Base-by-base conservation (phyloP, 2,888 invertebrate genomes). In the Nemoura dubitans region DNA sequence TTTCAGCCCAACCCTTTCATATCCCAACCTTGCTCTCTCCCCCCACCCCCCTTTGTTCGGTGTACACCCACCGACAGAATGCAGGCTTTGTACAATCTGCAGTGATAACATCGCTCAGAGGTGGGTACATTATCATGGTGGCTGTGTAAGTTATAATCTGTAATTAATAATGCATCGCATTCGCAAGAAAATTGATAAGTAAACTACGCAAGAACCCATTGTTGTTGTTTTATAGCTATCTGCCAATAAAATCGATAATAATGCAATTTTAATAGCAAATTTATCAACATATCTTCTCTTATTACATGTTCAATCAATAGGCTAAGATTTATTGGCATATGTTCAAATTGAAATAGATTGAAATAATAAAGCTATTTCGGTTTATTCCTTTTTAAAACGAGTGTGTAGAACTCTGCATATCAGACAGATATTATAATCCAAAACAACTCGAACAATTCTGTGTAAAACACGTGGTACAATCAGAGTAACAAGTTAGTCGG, bases 1-100 rank as follows among this genome's bases (percentile, higher is more conserved):
- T 85, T 59, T 43, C 81, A 82, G 43, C 76, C 86, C 81, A 36
- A 59, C 80, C 86, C 82, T 82, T 86, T 82, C 86, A 82, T 82
- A 82, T 81, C 82, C 86, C 76, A 80, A 29, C 82, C 76, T 25
- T 27, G 42, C 29, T n/a, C n/a, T n/a, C n/a, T n/a, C n/a, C n/a
- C n/a, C n/a, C n/a, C n/a, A n/a, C n/a, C n/a, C 78, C 78, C 80
- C 42, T 28, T 28, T 78, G 27, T 59, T 76, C 83, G 6, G 28
- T 21, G 84, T 84, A 76, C 84, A 84, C 76, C 29, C 76, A 27
- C 14, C 0, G 42, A 16, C 80, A 80, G 80, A 80, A 80, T 80
- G 28, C 14, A 27, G 27, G 36, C 36, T 6, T 6, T 36, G 36
- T 36, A 36, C 36, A 36, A 36, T 36, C 36, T 36, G 36, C 5